Percentiles rank a stretch among this genome's conserved stretches.
These are phyloP conservation scores for Watsonalla binaria DNA, from an alignment of 2,888 invertebrate species.

Conservation along the genomic window DNA sequence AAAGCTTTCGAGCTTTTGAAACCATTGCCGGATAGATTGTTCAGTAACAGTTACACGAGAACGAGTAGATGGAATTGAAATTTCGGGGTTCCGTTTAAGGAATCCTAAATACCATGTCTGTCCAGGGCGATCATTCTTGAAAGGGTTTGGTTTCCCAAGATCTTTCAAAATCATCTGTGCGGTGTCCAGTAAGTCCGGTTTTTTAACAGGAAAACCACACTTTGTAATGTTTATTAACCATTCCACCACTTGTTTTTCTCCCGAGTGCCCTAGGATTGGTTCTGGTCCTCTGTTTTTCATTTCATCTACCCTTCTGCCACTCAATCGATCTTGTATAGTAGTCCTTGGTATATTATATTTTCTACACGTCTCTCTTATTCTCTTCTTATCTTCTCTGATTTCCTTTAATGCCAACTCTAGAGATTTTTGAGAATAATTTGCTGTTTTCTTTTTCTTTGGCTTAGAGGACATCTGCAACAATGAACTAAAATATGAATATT, in stretches of 20 bases:
- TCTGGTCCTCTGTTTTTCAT: slow-evolving; percentile 23
- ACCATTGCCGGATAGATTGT: slow-evolving; percentile 31
- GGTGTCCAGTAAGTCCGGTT: slow-evolving; percentile 23
- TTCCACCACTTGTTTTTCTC: slow-evolving; percentile 23
- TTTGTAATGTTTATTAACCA: slow-evolving; percentile 28
- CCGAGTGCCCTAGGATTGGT: slow-evolving; percentile 18
- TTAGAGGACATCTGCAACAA: no score
- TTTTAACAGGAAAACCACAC: slow-evolving; percentile 34
- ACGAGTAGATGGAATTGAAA: slow-evolving; percentile 24
- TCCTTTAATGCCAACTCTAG: slow-evolving; percentile 7
- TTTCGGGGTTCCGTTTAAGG: slow-evolving; percentile 25
- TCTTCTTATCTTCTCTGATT: slow-evolving; percentile 12
- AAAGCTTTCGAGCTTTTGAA: slow-evolving; percentile 23
- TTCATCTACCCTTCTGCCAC: slow-evolving; percentile 14
- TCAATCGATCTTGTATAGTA: slow-evolving; percentile 19
- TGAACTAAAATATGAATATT: no score
- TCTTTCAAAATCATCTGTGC: slow-evolving; percentile 21
- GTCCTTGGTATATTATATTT: slow-evolving; percentile 15
- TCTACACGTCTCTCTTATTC: slow-evolving; percentile 18
- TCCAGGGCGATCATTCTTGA: slow-evolving; percentile 16
- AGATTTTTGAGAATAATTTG: no score
- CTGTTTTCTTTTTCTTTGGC: no score
- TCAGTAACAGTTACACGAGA: slow-evolving; percentile 23
- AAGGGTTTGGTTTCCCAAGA: slow-evolving; percentile 5
- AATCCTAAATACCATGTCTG: slow-evolving; percentile 30